Base-by-base conservation (phyloP, 2,797 vertebrate species). In the Euthynnus affinis region DNA sequence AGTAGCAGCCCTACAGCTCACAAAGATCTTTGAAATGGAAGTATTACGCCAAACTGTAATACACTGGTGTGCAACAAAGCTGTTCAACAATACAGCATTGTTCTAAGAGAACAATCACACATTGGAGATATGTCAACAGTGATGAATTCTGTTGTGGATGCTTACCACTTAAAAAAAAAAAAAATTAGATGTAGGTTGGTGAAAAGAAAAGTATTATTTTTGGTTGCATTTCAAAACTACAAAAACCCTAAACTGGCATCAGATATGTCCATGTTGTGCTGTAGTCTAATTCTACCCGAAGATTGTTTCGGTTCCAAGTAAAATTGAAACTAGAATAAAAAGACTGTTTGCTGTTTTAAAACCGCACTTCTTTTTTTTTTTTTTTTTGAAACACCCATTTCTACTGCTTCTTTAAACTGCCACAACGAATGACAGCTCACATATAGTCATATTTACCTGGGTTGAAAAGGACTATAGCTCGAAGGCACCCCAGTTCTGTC, bases 381-480 rank as follows among this genome's bases (percentile, higher is more conserved):
- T n/a, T n/a, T 52, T 29, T 72, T n/a, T 65, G 34, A 52, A 61
- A 62, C 55, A 4, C 14, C 7, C 18, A 9, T 42, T 76, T 73
- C n/a, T 12, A 34, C 59, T 59, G 44, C 49, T 57, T 22, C 32
- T 58, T 29, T 48, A 20, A 65, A 17, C 42, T 7, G 44, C 42
- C 2, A 46, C 57, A 18, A 66, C 3, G 14, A 48, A 57, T 22
- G 6, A 48, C 49, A 62, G 17, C 58, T 66, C 5, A 3, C n/a
- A 40, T 2, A n/a, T 9, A 15, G 12, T 17, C 34, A 69, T 63
- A 44, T 46, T 83, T 88, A 99, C 98, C 98, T 1, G 98, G 98
- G 93, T 99, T 99, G 93, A 99, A 99, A 83, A 99, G 97, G 72
- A 99, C 97, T 0, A 99, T 99, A 56, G 98, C 98, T 51, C 98